These are phyloP conservation scores for Anticlea derivata DNA, from an alignment of 2,888 invertebrate genomes.

Conservation along the genomic window DNA sequence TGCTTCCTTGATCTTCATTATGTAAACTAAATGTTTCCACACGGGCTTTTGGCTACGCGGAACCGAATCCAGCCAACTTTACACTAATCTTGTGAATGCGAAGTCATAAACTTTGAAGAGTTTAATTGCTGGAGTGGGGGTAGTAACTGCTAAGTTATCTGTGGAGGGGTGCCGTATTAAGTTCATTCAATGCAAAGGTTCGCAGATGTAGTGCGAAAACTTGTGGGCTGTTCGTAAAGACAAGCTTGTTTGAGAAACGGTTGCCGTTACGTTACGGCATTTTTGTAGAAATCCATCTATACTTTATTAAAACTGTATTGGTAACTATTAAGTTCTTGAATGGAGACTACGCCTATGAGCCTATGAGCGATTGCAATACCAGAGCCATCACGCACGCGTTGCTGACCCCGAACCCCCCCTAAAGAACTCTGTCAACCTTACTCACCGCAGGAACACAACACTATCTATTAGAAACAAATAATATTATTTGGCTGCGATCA, in stretches of 20 bases:
- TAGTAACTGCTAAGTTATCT: constrained; percentile 12
- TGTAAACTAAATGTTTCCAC: constrained; percentile 11
- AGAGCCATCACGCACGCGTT: too few relatives aligned
- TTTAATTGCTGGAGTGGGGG: constrained; percentile 20
- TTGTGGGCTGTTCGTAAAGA: background rate
- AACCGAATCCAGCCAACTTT: constrained; percentile 12
- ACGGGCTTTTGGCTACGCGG: constrained; percentile 4
- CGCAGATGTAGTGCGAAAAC: constrained; percentile 3
- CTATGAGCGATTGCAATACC: too few relatives aligned
- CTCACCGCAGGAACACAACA: too few relatives aligned
- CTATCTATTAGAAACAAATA: too few relatives aligned
- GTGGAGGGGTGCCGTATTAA: constrained; percentile 1
- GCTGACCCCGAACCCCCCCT: too few relatives aligned
- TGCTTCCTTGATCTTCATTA: constrained; percentile 17
- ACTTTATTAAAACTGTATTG: too few relatives aligned
- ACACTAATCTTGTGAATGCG: constrained; percentile 11
- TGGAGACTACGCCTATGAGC: too few relatives aligned
- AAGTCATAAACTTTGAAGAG: constrained; percentile 18
- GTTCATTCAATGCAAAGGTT: background rate
- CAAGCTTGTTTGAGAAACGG: background rate
- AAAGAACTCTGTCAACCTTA: too few relatives aligned
- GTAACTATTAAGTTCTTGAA: too few relatives aligned
- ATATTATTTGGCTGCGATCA: too few relatives aligned
- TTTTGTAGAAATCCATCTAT: too few relatives aligned
- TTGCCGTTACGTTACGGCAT: too few relatives aligned